Evolutionary conservation across 35 echinoderm and acorn worm genomes (phyloP).

Genomic region (Lytechinus variegatus): DNA sequence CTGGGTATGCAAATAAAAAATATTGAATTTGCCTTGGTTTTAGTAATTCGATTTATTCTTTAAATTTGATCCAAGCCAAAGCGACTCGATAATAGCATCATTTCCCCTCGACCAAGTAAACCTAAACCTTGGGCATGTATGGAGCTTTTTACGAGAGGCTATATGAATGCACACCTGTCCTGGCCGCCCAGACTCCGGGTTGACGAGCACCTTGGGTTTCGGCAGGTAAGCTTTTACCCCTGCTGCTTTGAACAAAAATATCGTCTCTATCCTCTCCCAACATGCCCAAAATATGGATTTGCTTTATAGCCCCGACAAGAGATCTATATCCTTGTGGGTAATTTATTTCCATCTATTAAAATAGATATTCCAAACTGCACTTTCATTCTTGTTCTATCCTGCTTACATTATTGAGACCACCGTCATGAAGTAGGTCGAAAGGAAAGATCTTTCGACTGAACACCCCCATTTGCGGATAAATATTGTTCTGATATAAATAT

Average conservation of each 20-base stretch:
- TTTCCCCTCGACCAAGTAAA: background rate
- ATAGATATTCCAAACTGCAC: background rate
- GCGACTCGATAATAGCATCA: background rate
- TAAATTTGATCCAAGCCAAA: background rate
- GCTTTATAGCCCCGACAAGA: background rate
- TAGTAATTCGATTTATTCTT: background rate
- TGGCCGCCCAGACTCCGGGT: background rate
- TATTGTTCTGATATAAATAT: too few relatives aligned
- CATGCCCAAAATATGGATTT: background rate
- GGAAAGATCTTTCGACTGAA: too few relatives aligned
- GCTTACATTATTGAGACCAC: too few relatives aligned
- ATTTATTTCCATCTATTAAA: background rate
- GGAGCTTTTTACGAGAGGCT: background rate
- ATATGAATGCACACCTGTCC: background rate
- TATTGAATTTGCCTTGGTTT: background rate
- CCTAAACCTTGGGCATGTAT: background rate
- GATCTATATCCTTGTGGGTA: background rate
- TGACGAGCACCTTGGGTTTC: background rate
- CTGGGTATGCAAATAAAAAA: background rate
- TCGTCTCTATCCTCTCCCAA: background rate
- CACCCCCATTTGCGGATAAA: too few relatives aligned
- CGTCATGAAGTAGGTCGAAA: too few relatives aligned
- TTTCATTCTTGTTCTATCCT: background rate
- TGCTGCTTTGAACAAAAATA: background rate
- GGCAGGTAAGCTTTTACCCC: background rate